A percentile compares a stretch with the other conserved stretches of the same genome.
Conservation (phyloP, 2,888 invertebrate species). For the Epinotia nisella region DNA sequence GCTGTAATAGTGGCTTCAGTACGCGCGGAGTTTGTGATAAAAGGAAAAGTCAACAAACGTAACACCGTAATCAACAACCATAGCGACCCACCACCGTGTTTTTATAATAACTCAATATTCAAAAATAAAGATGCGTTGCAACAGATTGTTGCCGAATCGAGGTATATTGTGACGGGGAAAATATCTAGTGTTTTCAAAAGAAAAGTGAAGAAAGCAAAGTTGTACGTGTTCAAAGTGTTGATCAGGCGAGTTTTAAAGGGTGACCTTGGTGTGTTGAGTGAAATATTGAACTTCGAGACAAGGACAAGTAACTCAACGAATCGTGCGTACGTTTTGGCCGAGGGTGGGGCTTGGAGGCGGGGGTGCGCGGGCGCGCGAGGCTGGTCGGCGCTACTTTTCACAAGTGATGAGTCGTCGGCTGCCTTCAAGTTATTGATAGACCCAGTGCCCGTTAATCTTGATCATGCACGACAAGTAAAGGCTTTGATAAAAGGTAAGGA, state of each 20-base stretch:
- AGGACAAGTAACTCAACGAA: conserved; percentile 74
- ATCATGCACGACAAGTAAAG: conserved; percentile 75
- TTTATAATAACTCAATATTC: conserved; percentile 72
- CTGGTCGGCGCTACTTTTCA: conserved; percentile 73
- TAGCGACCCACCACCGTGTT: conserved; percentile 69
- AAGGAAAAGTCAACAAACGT: conserved; percentile 77
- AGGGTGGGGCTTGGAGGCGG: conserved; percentile 62
- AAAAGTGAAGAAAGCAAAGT: conserved; percentile 63
- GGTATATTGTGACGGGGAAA: conserved; percentile 82
- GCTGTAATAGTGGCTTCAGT: conserved; percentile 46
- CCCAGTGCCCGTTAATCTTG: conserved; percentile 76
- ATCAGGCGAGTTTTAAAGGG: conserved; percentile 79
- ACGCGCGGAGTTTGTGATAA: conserved; percentile 69
- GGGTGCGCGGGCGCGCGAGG: conserved; percentile 62
- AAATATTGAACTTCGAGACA: conserved; percentile 76
- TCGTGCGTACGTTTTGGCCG: conserved; percentile 73
- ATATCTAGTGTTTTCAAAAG: conserved; percentile 72
- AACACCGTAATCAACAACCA: conserved; percentile 77
- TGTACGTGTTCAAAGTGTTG: conserved; percentile 77
- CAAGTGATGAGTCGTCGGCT: conserved; percentile 61
- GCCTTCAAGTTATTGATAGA: conserved; percentile 73
- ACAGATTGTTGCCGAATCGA: conserved; percentile 71
- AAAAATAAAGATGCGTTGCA: conserved; percentile 74
- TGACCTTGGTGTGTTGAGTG: conserved; percentile 74
- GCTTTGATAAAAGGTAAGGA: conserved; percentile 77